A percentile compares a stretch with the other conserved stretches of the same genome.
Evolutionary conservation across 2,113 vertebrate genomes (phyloP).

Genomic region (Antennarius striatus): DNA sequence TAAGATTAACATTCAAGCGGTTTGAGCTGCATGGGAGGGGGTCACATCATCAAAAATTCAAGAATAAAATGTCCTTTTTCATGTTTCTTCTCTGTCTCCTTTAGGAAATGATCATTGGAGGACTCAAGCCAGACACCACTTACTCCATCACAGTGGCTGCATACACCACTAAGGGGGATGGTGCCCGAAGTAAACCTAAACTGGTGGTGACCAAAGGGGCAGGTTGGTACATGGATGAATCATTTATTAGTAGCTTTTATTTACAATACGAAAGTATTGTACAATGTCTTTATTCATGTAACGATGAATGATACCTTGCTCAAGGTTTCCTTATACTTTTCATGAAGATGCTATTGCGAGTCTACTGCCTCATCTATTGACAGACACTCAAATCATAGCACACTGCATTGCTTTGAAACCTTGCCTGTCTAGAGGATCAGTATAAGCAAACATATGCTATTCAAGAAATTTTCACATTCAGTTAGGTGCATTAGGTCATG

Average conservation of each 20-base stretch:
- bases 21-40: constrained; percentile 42
- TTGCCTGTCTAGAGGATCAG: no score
- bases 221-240: constrained; percentile 78
- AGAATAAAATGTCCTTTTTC: constrained; percentile 37
- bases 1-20: constrained; percentile 50
- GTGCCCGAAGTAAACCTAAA: constrained; percentile 95
- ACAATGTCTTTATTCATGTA: background rate
- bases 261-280: no score
- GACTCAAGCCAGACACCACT: constrained; percentile 92
- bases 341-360: background rate
- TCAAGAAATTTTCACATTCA: background rate
- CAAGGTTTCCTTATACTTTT: background rate
- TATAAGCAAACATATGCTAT: no score
- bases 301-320: background rate
- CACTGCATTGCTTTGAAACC: background rate
- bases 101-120: constrained; percentile 95
- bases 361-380: background rate
- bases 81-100: constrained; percentile 35
- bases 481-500: background rate
- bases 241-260: constrained; percentile 1
- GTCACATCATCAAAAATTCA: constrained; percentile 50
- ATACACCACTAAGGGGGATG: constrained; percentile 98
- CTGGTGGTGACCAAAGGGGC: constrained; percentile 93
- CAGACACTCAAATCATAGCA: background rate
- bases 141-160: constrained; percentile 98